Evolutionary conservation across 1,140 invertebrate species (phyloP).

Genomic region (Augochlora pura): DNA sequence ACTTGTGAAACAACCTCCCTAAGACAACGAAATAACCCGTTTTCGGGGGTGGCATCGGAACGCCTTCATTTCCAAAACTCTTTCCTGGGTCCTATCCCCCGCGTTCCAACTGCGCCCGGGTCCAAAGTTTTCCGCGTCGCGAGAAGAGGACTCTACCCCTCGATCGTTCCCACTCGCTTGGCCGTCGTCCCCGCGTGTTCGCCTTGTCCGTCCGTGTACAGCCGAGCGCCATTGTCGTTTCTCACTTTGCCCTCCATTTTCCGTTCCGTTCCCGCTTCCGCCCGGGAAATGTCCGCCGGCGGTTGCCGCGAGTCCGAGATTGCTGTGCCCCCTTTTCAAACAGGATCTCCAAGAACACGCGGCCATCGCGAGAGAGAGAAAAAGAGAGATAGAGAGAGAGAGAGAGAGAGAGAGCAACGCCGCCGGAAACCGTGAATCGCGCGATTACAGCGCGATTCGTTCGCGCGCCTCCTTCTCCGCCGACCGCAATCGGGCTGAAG

Average conservation of each 20-base stretch:
- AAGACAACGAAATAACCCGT: slow-evolving; percentile 70
- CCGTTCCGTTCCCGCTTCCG: slow-evolving; percentile 11
- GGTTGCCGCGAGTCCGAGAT: background rate
- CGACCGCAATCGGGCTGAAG: too few species aligned
- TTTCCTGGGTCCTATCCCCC: slow-evolving; percentile 7
- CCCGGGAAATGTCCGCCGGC: slow-evolving; percentile 4
- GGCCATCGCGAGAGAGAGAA: background rate
- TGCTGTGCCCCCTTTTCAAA: background rate
- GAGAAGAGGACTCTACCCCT: slow-evolving; percentile 12
- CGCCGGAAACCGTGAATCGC: too few species aligned
- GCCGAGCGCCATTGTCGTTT: slow-evolving; percentile 15
- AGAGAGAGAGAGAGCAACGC: too few species aligned
- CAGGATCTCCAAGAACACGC: background rate
- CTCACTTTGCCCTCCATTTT: slow-evolving; percentile 32
- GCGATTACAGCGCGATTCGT: too few species aligned
- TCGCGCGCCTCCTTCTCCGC: too few species aligned
- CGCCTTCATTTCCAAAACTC: slow-evolving; percentile 66
- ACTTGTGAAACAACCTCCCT: slow-evolving; percentile 48
- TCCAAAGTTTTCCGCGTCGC: slow-evolving; percentile 45
- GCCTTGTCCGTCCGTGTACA: background rate
- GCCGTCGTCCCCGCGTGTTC: background rate
- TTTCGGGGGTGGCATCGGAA: slow-evolving; percentile 65
- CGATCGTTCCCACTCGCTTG: slow-evolving; percentile 4
- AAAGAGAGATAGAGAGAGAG: too few species aligned
- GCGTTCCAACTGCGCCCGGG: slow-evolving; percentile 4